These are phyloP conservation scores for Tichodroma muraria DNA, from an alignment of 2,113 vertebrate genomes.

Conservation along the genomic window DNA sequence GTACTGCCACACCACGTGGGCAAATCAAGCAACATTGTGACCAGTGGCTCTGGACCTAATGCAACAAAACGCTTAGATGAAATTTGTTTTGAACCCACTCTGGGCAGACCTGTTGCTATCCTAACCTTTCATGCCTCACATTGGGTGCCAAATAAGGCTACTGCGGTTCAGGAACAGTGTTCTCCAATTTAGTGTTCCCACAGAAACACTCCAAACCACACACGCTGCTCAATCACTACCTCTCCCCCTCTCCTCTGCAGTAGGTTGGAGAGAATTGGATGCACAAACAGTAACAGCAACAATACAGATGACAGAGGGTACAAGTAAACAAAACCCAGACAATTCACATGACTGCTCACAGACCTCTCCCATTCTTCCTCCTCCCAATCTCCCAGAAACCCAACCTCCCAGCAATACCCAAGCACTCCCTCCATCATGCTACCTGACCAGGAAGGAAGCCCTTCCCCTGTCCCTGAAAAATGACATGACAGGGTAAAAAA, in stretches of 20 bases:
- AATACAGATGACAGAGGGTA: neutral
- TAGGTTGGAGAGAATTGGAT: neutral
- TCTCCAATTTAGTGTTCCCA: neutral
- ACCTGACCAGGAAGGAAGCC: neutral
- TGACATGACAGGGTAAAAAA: neutral
- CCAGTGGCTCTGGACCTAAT: neutral
- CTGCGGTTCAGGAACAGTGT: neutral
- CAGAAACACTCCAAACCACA: neutral
- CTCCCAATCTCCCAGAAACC: neutral
- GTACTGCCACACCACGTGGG: neutral
- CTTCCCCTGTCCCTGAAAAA: neutral
- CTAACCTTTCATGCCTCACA: neutral
- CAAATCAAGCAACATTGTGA: neutral
- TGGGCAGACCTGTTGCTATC: neutral
- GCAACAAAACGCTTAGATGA: neutral
- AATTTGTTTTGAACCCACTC: neutral
- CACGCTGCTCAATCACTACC: neutral
- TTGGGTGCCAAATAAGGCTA: neutral
- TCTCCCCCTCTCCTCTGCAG: rapidly evolving
- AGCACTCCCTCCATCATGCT: neutral
- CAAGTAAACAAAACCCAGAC: neutral
- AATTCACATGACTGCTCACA: neutral
- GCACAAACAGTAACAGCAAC: neutral
- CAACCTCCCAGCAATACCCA: rapidly evolving
- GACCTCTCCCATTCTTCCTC: neutral